Base-by-base conservation (phyloP, 2,888 invertebrate genomes). In the Harpalus rufipes region DNA sequence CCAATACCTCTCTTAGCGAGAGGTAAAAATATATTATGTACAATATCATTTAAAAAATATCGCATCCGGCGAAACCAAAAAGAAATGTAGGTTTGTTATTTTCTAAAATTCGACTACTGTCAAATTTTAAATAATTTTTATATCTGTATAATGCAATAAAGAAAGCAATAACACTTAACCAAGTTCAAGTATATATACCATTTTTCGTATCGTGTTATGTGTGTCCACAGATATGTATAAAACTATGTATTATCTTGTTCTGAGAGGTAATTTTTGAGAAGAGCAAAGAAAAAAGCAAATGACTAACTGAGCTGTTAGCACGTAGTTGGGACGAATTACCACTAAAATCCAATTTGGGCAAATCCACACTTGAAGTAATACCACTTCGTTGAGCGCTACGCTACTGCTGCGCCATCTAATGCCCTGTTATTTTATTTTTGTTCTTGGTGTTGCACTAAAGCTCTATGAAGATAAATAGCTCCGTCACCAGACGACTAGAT, bases 381-480 rank as follows among this genome's bases (percentile, higher is more conserved):
- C 41, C 72, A 68, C 68, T 68, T 68, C 25, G 63, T 8, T 21
- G 18, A 25, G 25, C 59, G 14, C 44, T 51, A 32, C 32, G 32
- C 32, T 32, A 56, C 59, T 3, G 21, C 63, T 25, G 18, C 12
- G 63, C 44, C 72, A 74, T 44, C 72, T 74, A 74, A 44, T 41
- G 72, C 41, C 16, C 72, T 41, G 72, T 74, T 74, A 74, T 74
- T 74, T 74, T 74, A 74, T 74, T 74, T 74, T 44, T 74, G 72
- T 74, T 51, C 44, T 68, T 25, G 63, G 63, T 65, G 44, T 68
- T 68, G 68, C 68, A n/a, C 18, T 44, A 74, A 18, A 74, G 72
- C 72, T 74, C 44, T 44, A 74, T 74, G 72, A 74, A 74, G 72
- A 74, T 74, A 74, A 74, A 74, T 74, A 74, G 72, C 72, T 44